Base-by-base conservation (phyloP, 1,140 invertebrate genomes). In the Xylocopa sonorina region DNA sequence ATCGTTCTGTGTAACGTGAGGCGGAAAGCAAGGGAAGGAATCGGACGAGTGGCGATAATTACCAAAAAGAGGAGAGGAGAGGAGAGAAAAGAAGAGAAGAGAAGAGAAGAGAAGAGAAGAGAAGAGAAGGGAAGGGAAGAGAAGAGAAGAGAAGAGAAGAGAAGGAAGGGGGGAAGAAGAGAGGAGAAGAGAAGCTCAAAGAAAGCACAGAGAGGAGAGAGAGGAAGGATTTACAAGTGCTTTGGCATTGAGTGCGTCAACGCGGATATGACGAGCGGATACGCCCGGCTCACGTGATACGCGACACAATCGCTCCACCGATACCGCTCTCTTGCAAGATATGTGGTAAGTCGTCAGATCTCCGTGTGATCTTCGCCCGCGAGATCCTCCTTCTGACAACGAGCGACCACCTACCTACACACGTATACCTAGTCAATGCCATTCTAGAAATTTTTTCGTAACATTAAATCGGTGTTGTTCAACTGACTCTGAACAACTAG, bases 231-330 rank as follows among this genome's bases (percentile, higher is more conserved):
- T 38, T 38, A 38, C 12, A 46, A 27, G 57, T 6, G 3, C 21
- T 24, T 24, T 64, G 64, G 41, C 64, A 41, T 64, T 34, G 68
- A 86, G 81, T 53, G 77, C 69, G 80, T 83, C 46, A 77, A 84
- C 68, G 64, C 83, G 85, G 88, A 87, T 87, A 89, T 89, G 88
- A 88, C 85, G 76, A 83, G 88, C 83, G 88, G 88, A 88, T 89
- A 87, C 88, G 85, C 87, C 88, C 88, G 87, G 76, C 63, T 88
- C 88, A 85, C 88, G 85, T 89, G 88, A 89, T 89, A 89, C 79
- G 74, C 75, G 78, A 75, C 82, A 72, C 50, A 64, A 71, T 85
- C 74, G 66, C 43, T 75, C 50, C 41, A 60, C 34, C 53, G 64
- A 63, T n/a, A 34, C 6, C 5, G 9, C n/a, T 69, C 55, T 66